A percentile compares a stretch with the other conserved stretches of the same genome.
Conservation (phyloP, 23 tunicate species). For the Ciona savignyi region DNA sequence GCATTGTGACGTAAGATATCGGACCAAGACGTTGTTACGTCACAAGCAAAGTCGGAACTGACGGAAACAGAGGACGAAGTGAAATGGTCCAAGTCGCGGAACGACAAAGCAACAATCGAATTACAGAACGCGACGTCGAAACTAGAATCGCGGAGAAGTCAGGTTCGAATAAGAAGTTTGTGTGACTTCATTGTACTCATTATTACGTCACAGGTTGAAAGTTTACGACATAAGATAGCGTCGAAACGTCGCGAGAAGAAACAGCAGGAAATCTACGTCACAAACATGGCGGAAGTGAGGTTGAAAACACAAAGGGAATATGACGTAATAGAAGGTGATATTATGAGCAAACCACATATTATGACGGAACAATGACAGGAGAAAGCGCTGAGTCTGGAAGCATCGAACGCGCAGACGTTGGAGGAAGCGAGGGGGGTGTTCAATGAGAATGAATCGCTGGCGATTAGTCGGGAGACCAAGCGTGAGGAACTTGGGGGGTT, state of each 20-base stretch:
- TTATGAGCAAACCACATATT: not conserved
- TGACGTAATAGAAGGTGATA: not conserved
- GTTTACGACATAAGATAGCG: not conserved
- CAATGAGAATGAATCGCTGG: not conserved
- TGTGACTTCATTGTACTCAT: not conserved
- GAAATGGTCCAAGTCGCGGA: constrained; percentile 9
- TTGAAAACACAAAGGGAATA: not conserved
- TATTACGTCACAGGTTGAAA: not conserved
- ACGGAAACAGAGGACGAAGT: not conserved
- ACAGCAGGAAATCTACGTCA: not conserved
- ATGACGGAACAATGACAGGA: not conserved
- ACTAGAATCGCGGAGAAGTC: not conserved
- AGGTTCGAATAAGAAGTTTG: not conserved
- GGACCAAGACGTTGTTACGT: constrained; percentile 10
- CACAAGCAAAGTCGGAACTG: constrained; percentile 6
- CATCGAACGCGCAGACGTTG: constrained; percentile 1
- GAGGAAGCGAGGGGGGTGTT: constrained; percentile 5
- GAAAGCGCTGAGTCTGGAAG: not conserved
- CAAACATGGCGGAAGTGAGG: not conserved
- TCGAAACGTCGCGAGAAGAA: not conserved
- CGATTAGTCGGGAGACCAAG: not conserved
- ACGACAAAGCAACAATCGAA: constrained; percentile 2
- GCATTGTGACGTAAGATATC: constrained; percentile 1
- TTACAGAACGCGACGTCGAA: not conserved
- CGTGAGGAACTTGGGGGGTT: not conserved